A percentile compares a stretch with the other conserved stretches of the same genome.
Conservation (phyloP, 2,113 vertebrate genomes). For the Tricholaema leucomelas region DNA sequence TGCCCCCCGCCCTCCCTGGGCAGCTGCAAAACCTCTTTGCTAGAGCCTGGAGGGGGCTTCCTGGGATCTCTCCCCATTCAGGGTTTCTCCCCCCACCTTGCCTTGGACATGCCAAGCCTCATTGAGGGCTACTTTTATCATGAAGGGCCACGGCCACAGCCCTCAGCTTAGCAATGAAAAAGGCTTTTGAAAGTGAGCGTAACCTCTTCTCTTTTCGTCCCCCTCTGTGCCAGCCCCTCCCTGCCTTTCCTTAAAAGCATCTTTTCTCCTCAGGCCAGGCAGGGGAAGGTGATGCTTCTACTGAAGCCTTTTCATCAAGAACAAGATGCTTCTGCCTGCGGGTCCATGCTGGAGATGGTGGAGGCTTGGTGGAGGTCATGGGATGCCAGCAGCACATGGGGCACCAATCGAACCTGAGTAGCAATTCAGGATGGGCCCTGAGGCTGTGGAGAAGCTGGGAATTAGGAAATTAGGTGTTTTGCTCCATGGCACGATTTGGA, state of each 20-base stretch:
- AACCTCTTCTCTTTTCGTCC: not conserved
- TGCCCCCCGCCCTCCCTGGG: not conserved
- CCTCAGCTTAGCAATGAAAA: slow-evolving; percentile 29
- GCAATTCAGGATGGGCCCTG: not conserved
- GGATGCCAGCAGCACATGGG: not conserved
- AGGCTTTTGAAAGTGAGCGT: not conserved
- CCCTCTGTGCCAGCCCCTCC: not conserved
- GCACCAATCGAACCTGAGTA: not conserved
- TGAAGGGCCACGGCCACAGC: not conserved
- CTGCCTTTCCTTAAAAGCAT: not conserved
- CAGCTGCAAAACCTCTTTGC: not conserved
- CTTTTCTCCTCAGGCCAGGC: not conserved
- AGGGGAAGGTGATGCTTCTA: not conserved
- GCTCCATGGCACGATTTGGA: not conserved
- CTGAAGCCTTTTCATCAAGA: not conserved
- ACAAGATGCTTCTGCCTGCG: not conserved
- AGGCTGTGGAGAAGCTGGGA: not conserved
- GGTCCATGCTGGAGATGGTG: not conserved
- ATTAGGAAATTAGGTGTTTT: not conserved
- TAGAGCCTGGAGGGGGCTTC: not conserved
- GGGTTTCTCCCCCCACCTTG: not conserved
- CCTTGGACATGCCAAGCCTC: slow-evolving; percentile 31
- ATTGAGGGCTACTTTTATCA: slow-evolving; percentile 49
- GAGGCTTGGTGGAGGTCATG: rapidly evolving
- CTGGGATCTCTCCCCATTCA: not conserved